Evolutionary conservation across 2,888 invertebrate species (phyloP), one percentile per base, ranked within the genome.

Genomic region (Gandaritis pyraliata): DNA sequence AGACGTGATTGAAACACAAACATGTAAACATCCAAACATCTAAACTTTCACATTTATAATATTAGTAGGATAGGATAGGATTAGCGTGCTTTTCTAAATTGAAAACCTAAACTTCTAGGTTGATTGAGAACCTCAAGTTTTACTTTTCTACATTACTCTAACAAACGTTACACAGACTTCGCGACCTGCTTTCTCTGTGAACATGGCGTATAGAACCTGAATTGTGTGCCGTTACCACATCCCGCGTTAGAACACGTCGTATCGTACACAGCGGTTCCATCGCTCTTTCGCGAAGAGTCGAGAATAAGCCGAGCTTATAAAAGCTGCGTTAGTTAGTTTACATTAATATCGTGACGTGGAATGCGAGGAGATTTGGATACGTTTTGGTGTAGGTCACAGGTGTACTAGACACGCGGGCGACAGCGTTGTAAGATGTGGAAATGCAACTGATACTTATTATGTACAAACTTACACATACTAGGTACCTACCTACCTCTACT

Each of bases 331-430:
- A 72, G 69, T 66, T 70, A 62, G 71, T 66, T 59, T 69, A 62
- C 70, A 72, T 65, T 66, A 56, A 54, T 57, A 64, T 56, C 41
- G 49, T 62, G 68, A 72, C 75, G 76, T 61, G 64, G 67, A 64
- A 71, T 74, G 72, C 68, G 72, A 68, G 65, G 69, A 75, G 72
- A 74, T 78, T 77, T 78, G 74, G 74, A 69, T 72, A 77, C 74
- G 73, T 73, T 77, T 75, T 77, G 77, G 82, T 79, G 75, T 75
- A 77, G 80, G 85, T 79, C 83, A 82, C 83, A 83, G 79, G 82
- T 83, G 83, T 81, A 83, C 77, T 86, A 88, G 88, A 88, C 88
- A 87, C 76, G 78, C 82, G 81, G 88, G 88, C 88, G 88, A 83
- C 88, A 81, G 77, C 74, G 77, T 72, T 73, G 76, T 76, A 78